Base-by-base conservation (phyloP, 2,113 vertebrate genomes). In the Poicephalus meyeri region DNA sequence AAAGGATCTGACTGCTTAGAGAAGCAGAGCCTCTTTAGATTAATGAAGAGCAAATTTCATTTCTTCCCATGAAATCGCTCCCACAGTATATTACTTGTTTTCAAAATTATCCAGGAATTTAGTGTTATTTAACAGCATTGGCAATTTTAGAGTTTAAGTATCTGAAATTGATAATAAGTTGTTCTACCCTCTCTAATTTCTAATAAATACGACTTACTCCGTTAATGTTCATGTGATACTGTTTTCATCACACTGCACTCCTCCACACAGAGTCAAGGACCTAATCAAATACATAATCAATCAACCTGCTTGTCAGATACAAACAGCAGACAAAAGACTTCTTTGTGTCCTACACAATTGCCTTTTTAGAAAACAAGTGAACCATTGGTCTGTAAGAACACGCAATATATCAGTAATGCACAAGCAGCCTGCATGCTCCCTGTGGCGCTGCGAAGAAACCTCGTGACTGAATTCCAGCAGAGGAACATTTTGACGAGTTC, bases 261-360 rank as follows among this genome's bases (percentile, higher is more conserved):
- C 56, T 88, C 91, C 55, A 50, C 28, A 47, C 60, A 78, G 65
- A 66, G 69, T 41, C 84, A 84, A 19, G 4, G 77, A 94, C 85
- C 56, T 87, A 42, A 93, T 64, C 83, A 96, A 92, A 91, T 24
- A 85, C 39, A 55, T 15, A 33, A 85, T 89, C 88, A 69, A 92
- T 93, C 91, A 65, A 83, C 49, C 72, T 63, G 23, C 60, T 70
- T 56, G 86, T 66, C 88, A 83, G 82, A 86, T 19, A 82, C 79
- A 88, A 86, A 64, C 61, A 85, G 42, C 64, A 91, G 72, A 47
- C 70, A 87, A 74, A 93, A 89, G 78, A 39, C 66, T 82, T 60
- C 88, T 78, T 85, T 94, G 90, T 94, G 71, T 37, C 37, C 76
- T 28, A 77, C 63, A 94, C 55, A 94, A 90, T 44, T 41, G 92